phyloP scores from a whole-genome alignment of 2,113 vertebrate genomes.

The Oophaga pumilio region DNA sequence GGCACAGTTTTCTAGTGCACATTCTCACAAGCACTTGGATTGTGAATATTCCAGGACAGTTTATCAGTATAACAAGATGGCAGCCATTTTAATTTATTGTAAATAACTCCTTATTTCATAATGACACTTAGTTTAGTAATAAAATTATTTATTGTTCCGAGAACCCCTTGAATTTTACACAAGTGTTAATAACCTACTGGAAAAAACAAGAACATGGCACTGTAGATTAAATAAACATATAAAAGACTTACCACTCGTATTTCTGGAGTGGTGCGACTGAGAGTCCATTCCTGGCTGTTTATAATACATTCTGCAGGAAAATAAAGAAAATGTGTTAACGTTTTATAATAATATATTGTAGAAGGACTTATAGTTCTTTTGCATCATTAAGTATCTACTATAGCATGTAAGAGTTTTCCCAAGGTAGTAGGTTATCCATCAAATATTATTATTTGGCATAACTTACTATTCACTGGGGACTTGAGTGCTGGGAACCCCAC shows the following conservation, averaged over 20 bases:
- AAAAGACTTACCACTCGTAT: slow-evolving; percentile 85
- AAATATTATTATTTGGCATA: too few species aligned
- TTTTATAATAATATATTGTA: not conserved
- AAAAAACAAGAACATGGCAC: not conserved
- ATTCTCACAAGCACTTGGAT: too few species aligned
- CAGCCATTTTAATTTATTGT: too few species aligned
- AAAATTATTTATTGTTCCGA: too few species aligned
- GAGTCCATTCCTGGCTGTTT: slow-evolving; percentile 95
- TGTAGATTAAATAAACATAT: not conserved
- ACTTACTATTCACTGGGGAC: too few species aligned
- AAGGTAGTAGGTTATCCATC: too few species aligned
- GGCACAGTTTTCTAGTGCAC: too few species aligned
- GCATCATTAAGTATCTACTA: not conserved
- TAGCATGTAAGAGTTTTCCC: not conserved
- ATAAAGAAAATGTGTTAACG: slow-evolving; percentile 39
- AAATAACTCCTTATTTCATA: too few species aligned
- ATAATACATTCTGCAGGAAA: slow-evolving; percentile 79
- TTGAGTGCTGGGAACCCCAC: too few species aligned
- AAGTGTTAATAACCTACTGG: not conserved
- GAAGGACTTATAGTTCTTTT: not conserved
- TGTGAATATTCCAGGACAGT: too few species aligned
- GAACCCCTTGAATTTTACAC: not conserved
- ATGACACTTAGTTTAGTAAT: too few species aligned
- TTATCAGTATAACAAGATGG: too few species aligned
- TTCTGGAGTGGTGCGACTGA: slow-evolving; percentile 86